phyloP scores from a whole-genome alignment of 1,140 invertebrate species.

The Grapholita molesta region DNA sequence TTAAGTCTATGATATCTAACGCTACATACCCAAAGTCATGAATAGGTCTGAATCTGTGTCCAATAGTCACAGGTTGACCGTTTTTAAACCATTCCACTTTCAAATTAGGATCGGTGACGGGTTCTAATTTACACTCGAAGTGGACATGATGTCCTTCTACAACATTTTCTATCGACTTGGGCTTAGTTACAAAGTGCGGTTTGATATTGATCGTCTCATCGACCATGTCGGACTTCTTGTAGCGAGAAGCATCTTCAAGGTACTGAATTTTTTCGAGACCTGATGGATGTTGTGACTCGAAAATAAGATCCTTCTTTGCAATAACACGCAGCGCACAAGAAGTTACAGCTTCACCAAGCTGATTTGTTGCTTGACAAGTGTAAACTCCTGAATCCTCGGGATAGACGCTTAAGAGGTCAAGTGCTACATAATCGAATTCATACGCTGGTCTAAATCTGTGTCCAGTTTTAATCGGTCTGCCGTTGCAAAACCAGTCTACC shows the following conservation, averaged over 20 bases:
- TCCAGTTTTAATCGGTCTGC: constrained; percentile 90
- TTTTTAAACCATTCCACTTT: constrained; percentile 97
- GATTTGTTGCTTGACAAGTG: constrained; percentile 94
- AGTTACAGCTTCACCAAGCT: constrained; percentile 95
- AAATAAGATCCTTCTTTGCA: constrained; percentile 90
- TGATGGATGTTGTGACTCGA: constrained; percentile 92
- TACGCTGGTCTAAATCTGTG: constrained; percentile 97
- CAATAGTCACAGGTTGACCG: constrained; percentile 91
- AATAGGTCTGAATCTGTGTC: constrained; percentile 94
- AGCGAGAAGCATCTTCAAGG: constrained; percentile 91
- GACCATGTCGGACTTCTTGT: constrained; percentile 88
- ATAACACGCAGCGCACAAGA: constrained; percentile 92
- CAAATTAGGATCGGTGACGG: constrained; percentile 95
- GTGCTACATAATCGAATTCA: constrained; percentile 98
- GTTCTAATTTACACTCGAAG: constrained; percentile 98
- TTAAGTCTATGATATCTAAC: constrained; percentile 92
- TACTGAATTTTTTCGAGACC: constrained; percentile 95
- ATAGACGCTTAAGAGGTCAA: constrained; percentile 97
- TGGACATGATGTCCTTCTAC: constrained; percentile 96
- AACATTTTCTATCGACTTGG: constrained; percentile 90
- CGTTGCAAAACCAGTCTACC: constrained; percentile 98
- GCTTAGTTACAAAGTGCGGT: constrained; percentile 90
- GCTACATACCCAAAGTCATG: constrained; percentile 98
- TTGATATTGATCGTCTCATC: constrained; percentile 91
- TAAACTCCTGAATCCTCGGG: constrained; percentile 98